These are phyloP conservation scores for Falco peregrinus DNA, from an alignment of 2,797 vertebrate genomes.

Conservation along the genomic window DNA sequence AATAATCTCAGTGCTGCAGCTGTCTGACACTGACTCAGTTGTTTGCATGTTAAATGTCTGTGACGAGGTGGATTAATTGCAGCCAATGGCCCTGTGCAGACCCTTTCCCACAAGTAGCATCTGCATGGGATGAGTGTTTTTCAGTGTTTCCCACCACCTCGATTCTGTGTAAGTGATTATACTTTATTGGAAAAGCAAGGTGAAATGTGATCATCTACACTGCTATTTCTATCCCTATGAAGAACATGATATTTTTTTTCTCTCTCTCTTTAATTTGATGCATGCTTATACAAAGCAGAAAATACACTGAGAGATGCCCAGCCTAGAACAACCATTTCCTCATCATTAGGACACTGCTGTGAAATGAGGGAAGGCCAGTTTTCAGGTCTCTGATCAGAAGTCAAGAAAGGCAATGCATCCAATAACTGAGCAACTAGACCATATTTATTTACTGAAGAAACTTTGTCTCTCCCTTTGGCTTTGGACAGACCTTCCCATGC, in stretches of 20 bases:
- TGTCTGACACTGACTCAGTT: neutral
- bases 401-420: neutral
- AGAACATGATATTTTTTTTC: neutral
- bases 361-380: neutral
- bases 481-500: neutral
- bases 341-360: neutral
- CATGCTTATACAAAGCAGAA: neutral
- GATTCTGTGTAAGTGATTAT: neutral
- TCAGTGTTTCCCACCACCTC: neutral
- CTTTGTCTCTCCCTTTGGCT: neutral
- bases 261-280: neutral
- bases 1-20: no score
- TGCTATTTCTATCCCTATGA: neutral
- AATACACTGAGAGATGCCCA: neutral
- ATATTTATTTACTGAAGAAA: neutral
- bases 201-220: neutral
- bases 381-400: neutral
- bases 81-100: neutral
- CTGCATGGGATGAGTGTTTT: neutral
- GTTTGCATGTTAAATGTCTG: neutral
- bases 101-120: accelerated
- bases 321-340: neutral
- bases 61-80: neutral
- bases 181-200: neutral
- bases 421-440: neutral